These are phyloP conservation scores for Pipistrellus pipistrellus DNA, from an alignment of 2,797 vertebrate genomes.

Conservation along the genomic window DNA sequence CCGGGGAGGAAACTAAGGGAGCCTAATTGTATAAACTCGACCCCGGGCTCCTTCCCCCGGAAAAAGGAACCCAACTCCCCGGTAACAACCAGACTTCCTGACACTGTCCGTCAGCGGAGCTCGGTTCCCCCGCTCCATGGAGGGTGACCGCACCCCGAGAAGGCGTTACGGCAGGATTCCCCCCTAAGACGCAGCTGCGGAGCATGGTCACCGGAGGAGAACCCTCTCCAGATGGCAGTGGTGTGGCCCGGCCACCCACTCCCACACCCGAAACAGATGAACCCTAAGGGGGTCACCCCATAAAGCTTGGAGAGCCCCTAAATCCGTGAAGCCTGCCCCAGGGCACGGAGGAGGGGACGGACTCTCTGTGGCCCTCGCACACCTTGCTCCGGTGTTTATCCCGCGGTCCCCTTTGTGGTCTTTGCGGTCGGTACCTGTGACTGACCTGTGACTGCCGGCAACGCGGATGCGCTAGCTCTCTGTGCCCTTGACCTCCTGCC, in stretches of 20 bases:
- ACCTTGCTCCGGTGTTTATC: not conserved
- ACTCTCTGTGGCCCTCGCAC: not conserved
- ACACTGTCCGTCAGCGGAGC: not conserved
- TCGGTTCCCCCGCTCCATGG: not conserved
- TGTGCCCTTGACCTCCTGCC: slow-evolving; percentile 89
- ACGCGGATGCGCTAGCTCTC: slow-evolving; percentile 89
- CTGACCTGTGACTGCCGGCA: slow-evolving; percentile 90
- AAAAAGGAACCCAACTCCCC: not conserved
- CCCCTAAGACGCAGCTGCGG: not conserved
- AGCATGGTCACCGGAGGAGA: not conserved
- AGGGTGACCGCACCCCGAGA: not conserved
- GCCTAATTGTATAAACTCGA: not conserved
- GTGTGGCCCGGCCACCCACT: too few species aligned
- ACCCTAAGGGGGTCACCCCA: not conserved
- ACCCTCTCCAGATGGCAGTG: not conserved
- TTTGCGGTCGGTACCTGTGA: slow-evolving; percentile 93
- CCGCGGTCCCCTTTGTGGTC: slow-evolving; percentile 81
- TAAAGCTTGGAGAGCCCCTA: not conserved
- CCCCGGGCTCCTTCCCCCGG: not conserved
- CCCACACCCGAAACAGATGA: too few species aligned
- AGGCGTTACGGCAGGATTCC: not conserved
- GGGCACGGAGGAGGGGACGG: not conserved
- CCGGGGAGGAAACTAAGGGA: too few species aligned
- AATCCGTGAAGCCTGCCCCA: not conserved
- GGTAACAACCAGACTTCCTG: not conserved